Evolutionary conservation across 2,888 invertebrate species (phyloP), one percentile per base, ranked within the genome.

Genomic region (Amphipoea oculea): DNA sequence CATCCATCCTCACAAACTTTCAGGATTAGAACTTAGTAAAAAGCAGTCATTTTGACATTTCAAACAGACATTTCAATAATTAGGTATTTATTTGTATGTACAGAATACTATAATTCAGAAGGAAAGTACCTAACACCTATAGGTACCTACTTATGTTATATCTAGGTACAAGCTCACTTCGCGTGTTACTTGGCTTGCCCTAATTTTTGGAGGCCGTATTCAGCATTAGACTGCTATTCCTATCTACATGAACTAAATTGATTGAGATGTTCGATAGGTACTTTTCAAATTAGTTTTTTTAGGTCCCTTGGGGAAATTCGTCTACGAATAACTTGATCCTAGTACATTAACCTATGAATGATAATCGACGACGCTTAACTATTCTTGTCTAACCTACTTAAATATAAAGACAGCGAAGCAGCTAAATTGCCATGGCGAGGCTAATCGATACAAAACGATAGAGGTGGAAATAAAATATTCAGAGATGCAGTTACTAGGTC

Each of bases 141-240:
- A 57, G 57, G 23, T n/a, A 57, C 57, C 12, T 62, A 62, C 29
- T 14, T 62, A 29, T 14, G 2, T 48, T 60, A 65, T n/a, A 36
- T 68, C 68, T n/a, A 57, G n/a, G n/a, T 60, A 76, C 42, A 65
- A 76, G n/a, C 23, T 66, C 51, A 45, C 51, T 62, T 81, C 45
- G 81, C 81, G 83, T 81, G 83, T 40, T 40, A 23, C 51, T 14
- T 45, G 51, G 42, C 20, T 6, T 67, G 83, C 42, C 79, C 83
- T 40, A 71, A 81, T 66, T 83, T 83, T 71, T 78, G 51, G 60
- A 71, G 81, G 83, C 54, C 81, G 29, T 45, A 40, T 66, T 83
- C 36, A 51, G 60, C 40, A 40, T 81, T 70, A 71, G 42, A 45
- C 42, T 7, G 4, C 20, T 36, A 20, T 20, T n/a, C 36, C 14